phyloP scores from a whole-genome alignment of 2,113 vertebrate genomes.

The Epinephelus moara region DNA sequence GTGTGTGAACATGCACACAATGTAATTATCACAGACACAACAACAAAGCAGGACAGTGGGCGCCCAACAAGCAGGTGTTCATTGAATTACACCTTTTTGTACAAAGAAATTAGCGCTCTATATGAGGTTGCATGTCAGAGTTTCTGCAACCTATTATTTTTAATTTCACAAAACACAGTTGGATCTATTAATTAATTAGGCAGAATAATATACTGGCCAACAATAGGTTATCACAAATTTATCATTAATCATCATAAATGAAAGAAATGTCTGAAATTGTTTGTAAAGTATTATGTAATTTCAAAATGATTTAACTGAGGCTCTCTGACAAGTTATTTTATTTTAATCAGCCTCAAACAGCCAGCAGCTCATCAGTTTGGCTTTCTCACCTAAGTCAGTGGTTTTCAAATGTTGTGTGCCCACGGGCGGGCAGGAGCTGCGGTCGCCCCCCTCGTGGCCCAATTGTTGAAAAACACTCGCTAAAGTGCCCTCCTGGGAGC shows the following conservation, averaged over 20 bases:
- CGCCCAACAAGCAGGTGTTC: slow-evolving; percentile 13
- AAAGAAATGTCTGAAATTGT: background rate
- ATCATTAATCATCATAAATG: background rate
- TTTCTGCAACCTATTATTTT: slow-evolving; percentile 6
- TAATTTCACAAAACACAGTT: background rate
- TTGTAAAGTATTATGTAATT: background rate
- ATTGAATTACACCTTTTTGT: slow-evolving; percentile 7
- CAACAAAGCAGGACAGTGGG: slow-evolving; percentile 19
- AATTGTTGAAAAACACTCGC: too few species aligned
- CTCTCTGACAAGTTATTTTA: too few species aligned
- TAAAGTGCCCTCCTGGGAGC: too few species aligned
- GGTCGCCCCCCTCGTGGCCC: too few species aligned
- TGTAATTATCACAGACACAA: background rate
- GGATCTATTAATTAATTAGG: background rate
- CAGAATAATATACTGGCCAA: too few species aligned
- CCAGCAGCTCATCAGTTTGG: too few species aligned
- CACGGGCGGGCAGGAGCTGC: too few species aligned
- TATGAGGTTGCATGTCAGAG: background rate
- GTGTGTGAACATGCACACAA: slow-evolving; percentile 12
- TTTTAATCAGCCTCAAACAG: too few species aligned
- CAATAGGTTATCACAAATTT: too few species aligned
- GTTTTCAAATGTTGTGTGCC: too few species aligned
- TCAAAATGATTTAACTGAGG: too few species aligned
- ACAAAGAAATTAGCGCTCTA: background rate
- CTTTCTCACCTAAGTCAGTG: too few species aligned